Evolutionary conservation across 2,113 vertebrate species (phyloP), one percentile per base, ranked within the genome.

Genomic region (Propithecus coquereli): DNA sequence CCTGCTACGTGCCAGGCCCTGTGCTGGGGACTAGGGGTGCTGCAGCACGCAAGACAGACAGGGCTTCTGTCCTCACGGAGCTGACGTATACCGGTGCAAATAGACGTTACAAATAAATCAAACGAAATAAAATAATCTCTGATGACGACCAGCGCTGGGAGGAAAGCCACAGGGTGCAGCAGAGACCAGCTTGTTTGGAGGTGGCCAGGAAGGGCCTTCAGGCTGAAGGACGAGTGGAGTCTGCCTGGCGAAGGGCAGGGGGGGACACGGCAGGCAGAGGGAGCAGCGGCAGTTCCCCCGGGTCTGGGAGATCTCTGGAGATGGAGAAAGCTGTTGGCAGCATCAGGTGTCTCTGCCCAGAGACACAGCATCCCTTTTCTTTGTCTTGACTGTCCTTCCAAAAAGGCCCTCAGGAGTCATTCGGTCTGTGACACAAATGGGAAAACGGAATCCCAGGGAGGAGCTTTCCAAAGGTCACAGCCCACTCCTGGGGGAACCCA

Each of bases 401-500:
- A 80, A 66, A 90, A 54, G 40, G 11, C 54, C 25, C 16, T 30
- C 14, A 27, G 73, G 47, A 27, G 59, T 88, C 87, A 57, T 10
- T 52, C 11, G 0, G 37, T 34, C 50, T 7, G 20, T 68, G 76
- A 30, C 11, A 86, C 57, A 91, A 61, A 68, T 9, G 47, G 27
- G 65, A 30, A 94, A 89, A 47, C 23, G n/a, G 27, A 70, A 85
- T 40, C 73, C 23, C 73, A 54, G 30, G 86, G 61, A 88, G 25
- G 59, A 0, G 30, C 43, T 81, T 74, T 43, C 16, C 22, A 25
- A 45, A 79, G 32, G 25, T 32, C 47, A 54, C 30, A 20, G 47
- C 25, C 70, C 23, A 27, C 17, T 12, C 1, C 0, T 1, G 40
- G 65, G 59, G 32, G 12, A 68, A n/a, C 3, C 54, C 3, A 8